phyloP scores from a whole-genome alignment of 2,113 vertebrate species.

The Gadus chalcogrammus region DNA sequence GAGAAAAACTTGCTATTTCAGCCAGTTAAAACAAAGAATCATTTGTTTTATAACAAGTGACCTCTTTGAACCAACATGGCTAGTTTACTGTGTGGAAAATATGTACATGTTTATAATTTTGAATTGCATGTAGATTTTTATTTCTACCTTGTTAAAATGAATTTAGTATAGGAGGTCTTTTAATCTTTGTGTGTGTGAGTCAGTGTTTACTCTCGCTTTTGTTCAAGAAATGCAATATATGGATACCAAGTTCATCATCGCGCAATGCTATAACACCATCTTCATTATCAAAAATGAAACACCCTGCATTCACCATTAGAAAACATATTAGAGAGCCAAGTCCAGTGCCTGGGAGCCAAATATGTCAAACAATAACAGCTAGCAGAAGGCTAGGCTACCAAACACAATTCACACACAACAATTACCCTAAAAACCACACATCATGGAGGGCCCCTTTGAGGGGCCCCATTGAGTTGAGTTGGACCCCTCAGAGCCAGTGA shows the following conservation, averaged over 20 bases:
- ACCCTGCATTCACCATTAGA: background rate
- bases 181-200: constrained; percentile 2
- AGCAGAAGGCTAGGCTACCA: too few relatives aligned
- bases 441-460: too few relatives aligned
- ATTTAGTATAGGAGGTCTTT: background rate
- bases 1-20: too few relatives aligned
- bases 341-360: background rate
- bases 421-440: too few relatives aligned
- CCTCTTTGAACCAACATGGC: too few relatives aligned
- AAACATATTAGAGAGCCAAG: background rate
- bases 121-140: background rate
- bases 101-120: background rate
- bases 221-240: background rate
- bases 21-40: too few relatives aligned
- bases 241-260: too few relatives aligned
- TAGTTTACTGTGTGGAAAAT: too few relatives aligned
- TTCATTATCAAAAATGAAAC: background rate
- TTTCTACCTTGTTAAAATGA: background rate
- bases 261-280: too few relatives aligned
- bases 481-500: background rate
- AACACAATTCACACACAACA: too few relatives aligned
- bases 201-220: constrained; percentile 15
- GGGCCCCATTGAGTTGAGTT: too few relatives aligned
- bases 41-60: too few relatives aligned
- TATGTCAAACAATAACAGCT: background rate